Percentiles rank a stretch among this genome's conserved stretches.
Conservation (phyloP, 2,888 invertebrate species). For the Calliopum simillimum region DNA sequence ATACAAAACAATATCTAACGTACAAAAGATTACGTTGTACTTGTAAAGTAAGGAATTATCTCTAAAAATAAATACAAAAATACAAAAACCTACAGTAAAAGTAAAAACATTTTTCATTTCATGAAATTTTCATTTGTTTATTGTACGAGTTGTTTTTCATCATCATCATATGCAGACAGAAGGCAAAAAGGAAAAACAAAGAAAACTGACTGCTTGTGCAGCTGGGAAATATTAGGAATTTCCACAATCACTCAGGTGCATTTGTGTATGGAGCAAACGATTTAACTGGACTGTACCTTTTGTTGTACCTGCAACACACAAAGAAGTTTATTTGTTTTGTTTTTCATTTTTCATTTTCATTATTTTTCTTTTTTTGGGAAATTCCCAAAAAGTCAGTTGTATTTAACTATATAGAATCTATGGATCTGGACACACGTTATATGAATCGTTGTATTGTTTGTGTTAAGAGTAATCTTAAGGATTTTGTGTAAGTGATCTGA, state of each 20-base stretch:
- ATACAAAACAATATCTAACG: neutral
- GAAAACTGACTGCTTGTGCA: slow-evolving; percentile 12
- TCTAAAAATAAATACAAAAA: neutral
- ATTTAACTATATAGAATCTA: neutral
- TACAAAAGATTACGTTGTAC: slow-evolving; percentile 10
- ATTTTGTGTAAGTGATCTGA: slow-evolving; percentile 7
- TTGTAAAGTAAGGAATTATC: neutral
- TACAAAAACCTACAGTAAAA: neutral
- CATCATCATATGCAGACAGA: neutral
- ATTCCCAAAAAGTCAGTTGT: slow-evolving; percentile 30
- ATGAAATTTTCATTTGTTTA: slow-evolving; percentile 13
- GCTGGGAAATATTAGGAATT: slow-evolving; percentile 26
- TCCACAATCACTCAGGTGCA: slow-evolving; percentile 20
- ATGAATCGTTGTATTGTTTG: neutral
- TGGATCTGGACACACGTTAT: slow-evolving; percentile 21
- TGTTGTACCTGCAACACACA: neutral
- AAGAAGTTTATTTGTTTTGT: slow-evolving; percentile 18
- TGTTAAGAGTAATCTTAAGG: slow-evolving; percentile 15
- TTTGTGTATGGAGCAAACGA: neutral
- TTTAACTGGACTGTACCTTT: slow-evolving; percentile 10
- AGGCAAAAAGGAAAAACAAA: too few species aligned
- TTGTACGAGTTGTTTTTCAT: neutral
- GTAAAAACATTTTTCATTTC: slow-evolving; percentile 18
- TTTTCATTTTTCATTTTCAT: too few species aligned
- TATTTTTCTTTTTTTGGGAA: slow-evolving; percentile 6